Evolutionary conservation across 2,888 invertebrate species (phyloP).

Genomic region (Trichacis sp.): DNA sequence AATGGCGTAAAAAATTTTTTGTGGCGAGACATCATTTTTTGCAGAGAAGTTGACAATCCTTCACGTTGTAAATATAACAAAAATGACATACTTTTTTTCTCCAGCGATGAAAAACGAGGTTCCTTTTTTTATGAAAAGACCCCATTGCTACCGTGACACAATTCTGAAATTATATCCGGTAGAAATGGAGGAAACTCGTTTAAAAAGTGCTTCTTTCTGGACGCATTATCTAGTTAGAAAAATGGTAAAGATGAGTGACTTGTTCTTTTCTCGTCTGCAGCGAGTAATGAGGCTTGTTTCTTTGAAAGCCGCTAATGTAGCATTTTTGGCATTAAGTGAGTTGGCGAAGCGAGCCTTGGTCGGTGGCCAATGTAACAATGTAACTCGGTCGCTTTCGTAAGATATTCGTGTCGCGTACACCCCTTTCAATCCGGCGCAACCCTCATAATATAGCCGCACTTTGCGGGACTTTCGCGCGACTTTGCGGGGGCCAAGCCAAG

Average conservation of each 20-base stretch:
- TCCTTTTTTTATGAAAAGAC: too few species aligned
- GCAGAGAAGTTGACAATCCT: too few species aligned
- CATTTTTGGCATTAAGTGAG: conserved; percentile 2
- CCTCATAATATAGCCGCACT: conserved; percentile 6
- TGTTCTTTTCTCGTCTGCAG: not conserved
- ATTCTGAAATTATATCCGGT: not conserved
- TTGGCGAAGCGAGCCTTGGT: not conserved
- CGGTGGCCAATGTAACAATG: conserved; percentile 1
- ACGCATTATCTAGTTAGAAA: too few species aligned
- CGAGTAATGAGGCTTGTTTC: not conserved
- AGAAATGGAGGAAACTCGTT: too few species aligned
- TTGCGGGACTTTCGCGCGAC: too few species aligned
- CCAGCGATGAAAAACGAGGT: too few species aligned
- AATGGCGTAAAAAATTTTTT: too few species aligned
- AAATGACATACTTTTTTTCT: too few species aligned
- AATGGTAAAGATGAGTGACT: not conserved
- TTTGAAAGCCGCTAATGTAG: conserved; percentile 7
- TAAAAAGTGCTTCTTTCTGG: too few species aligned
- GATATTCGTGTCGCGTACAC: conserved; percentile 13
- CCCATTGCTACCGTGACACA: conserved; percentile 15
- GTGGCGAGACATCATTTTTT: too few species aligned
- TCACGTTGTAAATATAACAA: too few species aligned
- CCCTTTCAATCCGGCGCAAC: conserved; percentile 10
- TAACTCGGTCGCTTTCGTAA: conserved; percentile 3
- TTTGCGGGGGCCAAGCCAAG: conserved; percentile 23